A percentile compares a stretch with the other conserved stretches of the same genome.
Conservation (phyloP, 2,797 vertebrate genomes). For the Myripristis jacobus region DNA sequence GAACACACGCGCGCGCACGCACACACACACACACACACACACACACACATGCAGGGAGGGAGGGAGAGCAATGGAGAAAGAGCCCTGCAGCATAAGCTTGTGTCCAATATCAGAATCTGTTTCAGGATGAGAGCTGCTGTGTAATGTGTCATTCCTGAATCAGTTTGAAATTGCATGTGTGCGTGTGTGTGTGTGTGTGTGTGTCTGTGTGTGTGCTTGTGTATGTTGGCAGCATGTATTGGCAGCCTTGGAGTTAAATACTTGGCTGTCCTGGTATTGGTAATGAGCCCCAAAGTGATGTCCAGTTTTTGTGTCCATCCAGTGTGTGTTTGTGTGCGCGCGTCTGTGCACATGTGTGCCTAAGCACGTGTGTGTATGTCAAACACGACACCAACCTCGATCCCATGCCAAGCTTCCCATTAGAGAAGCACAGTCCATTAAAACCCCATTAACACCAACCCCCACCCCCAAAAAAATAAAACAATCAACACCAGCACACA, state of each 20-base stretch:
- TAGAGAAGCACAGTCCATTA: constrained; percentile 80
- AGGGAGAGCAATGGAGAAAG: constrained; percentile 13
- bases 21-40: background rate
- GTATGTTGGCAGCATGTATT: constrained; percentile 71
- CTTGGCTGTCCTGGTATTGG: constrained; percentile 77
- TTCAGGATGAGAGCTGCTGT: constrained; percentile 63
- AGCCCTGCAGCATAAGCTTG: constrained; percentile 22
- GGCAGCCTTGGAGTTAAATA: constrained; percentile 81
- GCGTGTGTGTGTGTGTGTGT: constrained; percentile 52
- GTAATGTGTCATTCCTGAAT: constrained; percentile 67
- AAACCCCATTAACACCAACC: constrained; percentile 79
- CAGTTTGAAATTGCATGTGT: constrained; percentile 59
- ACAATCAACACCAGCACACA: constrained; percentile 15
- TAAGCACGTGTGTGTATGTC: constrained; percentile 51
- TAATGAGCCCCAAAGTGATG: constrained; percentile 81
- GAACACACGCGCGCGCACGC: constrained; percentile 24
- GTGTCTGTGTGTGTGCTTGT: constrained; percentile 51
- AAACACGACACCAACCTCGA: constrained; percentile 64
- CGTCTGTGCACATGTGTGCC: constrained; percentile 24
- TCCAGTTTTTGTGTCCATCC: constrained; percentile 71
- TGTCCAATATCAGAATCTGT: constrained; percentile 71
- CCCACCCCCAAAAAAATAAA: constrained; percentile 44
- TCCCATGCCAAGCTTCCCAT: constrained; percentile 79
- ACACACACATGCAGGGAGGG: no score
- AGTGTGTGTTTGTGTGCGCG: constrained; percentile 24